Evolutionary conservation across 2,888 invertebrate species (phyloP).

Genomic region (Empis livida): DNA sequence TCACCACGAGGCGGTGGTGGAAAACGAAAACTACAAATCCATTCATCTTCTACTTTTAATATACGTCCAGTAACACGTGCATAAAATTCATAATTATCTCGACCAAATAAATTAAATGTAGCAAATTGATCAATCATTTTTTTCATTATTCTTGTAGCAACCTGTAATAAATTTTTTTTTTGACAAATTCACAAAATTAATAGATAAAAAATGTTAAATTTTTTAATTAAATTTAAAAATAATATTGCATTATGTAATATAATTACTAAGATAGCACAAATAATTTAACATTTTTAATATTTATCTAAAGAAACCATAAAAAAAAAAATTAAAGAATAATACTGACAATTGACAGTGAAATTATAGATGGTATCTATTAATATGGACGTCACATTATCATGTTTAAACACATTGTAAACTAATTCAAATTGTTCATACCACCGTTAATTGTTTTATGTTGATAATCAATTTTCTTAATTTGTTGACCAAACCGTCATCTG

Average conservation of each 20-base stretch:
- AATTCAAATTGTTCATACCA: too few species aligned
- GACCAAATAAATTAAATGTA: slow-evolving; percentile 86
- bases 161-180: slow-evolving; percentile 40
- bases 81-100: slow-evolving; percentile 90
- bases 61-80: slow-evolving; percentile 88
- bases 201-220: neutral
- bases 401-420: too few species aligned
- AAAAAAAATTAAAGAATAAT: too few species aligned
- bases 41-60: slow-evolving; percentile 83
- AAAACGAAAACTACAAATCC: slow-evolving; percentile 91
- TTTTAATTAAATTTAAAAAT: too few species aligned
- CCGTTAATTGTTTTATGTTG: too few species aligned
- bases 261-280: neutral
- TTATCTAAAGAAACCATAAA: neutral
- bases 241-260: neutral
- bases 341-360: too few species aligned
- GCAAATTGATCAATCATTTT: slow-evolving; percentile 96
- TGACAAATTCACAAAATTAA: neutral
- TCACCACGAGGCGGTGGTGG: slow-evolving; percentile 53
- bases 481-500: too few species aligned
- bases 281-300: neutral
- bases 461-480: too few species aligned
- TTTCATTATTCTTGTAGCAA: slow-evolving; percentile 92
- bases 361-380: too few species aligned
- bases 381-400: too few species aligned